Evolutionary conservation across 1,140 invertebrate species (phyloP).

Genomic region (Meteorus sp.): DNA sequence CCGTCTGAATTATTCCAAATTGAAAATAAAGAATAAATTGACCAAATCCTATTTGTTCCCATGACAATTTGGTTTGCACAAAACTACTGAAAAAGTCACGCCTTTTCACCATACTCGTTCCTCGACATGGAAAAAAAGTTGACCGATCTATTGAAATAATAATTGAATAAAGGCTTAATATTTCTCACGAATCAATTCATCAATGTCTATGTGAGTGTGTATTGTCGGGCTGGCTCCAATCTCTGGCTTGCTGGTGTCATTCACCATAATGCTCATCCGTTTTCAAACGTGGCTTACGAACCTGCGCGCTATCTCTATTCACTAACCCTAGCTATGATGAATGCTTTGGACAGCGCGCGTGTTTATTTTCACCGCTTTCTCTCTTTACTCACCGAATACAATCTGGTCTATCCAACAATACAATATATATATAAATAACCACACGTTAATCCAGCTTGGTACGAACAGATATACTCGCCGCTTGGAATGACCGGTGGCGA

Average conservation of each 20-base stretch:
- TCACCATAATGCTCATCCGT: neutral
- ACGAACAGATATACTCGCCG: neutral
- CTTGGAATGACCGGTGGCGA: neutral
- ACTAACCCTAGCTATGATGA: slow-evolving; percentile 13
- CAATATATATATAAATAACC: too few relatives aligned
- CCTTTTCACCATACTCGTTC: too few relatives aligned
- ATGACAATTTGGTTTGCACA: too few relatives aligned
- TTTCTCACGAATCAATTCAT: neutral
- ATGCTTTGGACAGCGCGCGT: neutral
- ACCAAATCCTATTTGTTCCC: too few relatives aligned
- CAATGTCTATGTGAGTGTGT: neutral
- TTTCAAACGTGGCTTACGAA: neutral
- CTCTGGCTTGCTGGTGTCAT: too few relatives aligned
- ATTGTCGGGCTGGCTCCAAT: neutral
- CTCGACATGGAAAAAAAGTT: too few relatives aligned
- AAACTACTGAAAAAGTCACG: too few relatives aligned
- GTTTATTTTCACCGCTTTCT: neutral
- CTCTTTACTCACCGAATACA: neutral
- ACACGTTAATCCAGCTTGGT: slow-evolving; percentile 19
- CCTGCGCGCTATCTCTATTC: slow-evolving; percentile 2
- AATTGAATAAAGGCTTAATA: too few relatives aligned
- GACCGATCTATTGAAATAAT: too few relatives aligned
- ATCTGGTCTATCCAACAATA: too few relatives aligned
- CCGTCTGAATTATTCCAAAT: too few relatives aligned
- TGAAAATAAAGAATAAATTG: too few relatives aligned